Evolutionary conservation across 1,140 invertebrate genomes (phyloP).

Genomic region (Cataglyphis hispanica): DNA sequence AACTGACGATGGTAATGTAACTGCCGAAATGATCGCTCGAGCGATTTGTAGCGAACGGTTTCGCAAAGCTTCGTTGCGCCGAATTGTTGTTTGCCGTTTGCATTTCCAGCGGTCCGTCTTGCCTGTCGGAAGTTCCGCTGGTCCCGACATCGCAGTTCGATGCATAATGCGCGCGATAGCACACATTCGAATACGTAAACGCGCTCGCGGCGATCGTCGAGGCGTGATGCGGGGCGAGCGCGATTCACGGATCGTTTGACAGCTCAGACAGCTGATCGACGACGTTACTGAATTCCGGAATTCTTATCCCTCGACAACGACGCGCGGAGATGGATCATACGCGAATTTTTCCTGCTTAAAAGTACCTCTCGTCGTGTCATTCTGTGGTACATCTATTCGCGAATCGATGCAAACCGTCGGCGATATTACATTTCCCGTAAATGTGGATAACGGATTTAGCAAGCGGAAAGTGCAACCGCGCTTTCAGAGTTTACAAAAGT

Average conservation of each 20-base stretch:
- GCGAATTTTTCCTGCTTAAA: conserved; percentile 6
- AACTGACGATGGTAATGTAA: conserved; percentile 50
- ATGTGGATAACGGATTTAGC: conserved; percentile 34
- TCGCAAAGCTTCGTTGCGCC: conserved; percentile 49
- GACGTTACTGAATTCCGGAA: background rate
- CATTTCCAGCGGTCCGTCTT: conserved; percentile 74
- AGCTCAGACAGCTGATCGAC: conserved; percentile 24
- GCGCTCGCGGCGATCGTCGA: conserved; percentile 61
- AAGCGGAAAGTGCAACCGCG: conserved; percentile 3
- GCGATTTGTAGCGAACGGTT: conserved; percentile 34
- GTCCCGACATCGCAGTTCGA: conserved; percentile 64
- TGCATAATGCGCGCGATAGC: conserved; percentile 73
- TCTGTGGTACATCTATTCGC: background rate
- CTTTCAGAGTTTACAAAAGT: conserved; percentile 49
- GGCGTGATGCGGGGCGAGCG: background rate
- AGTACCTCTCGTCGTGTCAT: background rate
- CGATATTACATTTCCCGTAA: conserved; percentile 64
- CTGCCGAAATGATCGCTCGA: conserved; percentile 46
- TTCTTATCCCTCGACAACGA: background rate
- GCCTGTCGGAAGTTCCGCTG: conserved; percentile 74
- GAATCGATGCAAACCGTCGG: conserved; percentile 26
- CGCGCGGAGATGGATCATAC: conserved; percentile 40
- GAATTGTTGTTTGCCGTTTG: conserved; percentile 78
- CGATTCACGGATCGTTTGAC: conserved; percentile 34
- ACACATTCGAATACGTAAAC: conserved; percentile 80